Evolutionary conservation across 2,888 invertebrate genomes (phyloP).

Genomic region (Rotaria magnacalcarata): DNA sequence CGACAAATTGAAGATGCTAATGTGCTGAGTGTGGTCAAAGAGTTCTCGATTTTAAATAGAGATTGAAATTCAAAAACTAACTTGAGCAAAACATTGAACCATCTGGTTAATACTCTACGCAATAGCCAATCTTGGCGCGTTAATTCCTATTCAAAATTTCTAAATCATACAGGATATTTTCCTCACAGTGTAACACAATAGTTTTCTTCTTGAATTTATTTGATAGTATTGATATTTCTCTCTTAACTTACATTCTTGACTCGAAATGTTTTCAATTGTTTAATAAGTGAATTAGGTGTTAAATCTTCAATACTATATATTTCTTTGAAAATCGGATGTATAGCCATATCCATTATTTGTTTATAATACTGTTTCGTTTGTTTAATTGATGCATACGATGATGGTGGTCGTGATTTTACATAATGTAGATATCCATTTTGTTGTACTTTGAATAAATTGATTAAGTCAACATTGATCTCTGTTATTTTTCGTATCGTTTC

Average conservation of each 20-base stretch:
- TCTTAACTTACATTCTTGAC: constrained; percentile 67
- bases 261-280: constrained; percentile 71
- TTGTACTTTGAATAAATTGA: constrained; percentile 69
- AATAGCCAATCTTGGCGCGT: too few species aligned
- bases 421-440: constrained; percentile 87
- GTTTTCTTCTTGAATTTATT: too few species aligned
- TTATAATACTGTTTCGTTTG: constrained; percentile 40
- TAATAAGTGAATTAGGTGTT: constrained; percentile 62
- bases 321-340: constrained; percentile 49
- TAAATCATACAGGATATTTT: too few species aligned
- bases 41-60: too few species aligned
- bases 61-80: too few species aligned
- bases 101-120: too few species aligned
- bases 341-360: not conserved
- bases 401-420: constrained; percentile 76
- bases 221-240: too few species aligned
- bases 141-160: too few species aligned
- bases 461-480: constrained; percentile 69
- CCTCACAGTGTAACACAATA: too few species aligned
- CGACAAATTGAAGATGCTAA: too few species aligned
- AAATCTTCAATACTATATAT: constrained; percentile 56
- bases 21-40: too few species aligned
- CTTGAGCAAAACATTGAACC: too few species aligned
- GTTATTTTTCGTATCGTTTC: constrained; percentile 73
- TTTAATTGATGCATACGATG: constrained; percentile 77